Base-by-base conservation (phyloP, 2,888 invertebrate species). In the Hypomecis punctinalis region DNA sequence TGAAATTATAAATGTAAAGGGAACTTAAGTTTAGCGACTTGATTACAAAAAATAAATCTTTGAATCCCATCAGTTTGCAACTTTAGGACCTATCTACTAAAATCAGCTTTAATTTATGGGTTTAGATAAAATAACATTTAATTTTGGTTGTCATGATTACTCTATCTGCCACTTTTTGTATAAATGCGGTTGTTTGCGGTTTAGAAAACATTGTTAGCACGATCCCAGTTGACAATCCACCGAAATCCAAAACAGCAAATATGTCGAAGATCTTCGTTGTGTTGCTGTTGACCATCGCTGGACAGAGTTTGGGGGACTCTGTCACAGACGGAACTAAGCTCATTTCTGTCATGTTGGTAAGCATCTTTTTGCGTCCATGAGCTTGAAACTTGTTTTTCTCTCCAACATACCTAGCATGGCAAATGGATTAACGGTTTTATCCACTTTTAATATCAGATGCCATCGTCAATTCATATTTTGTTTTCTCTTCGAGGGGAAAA, bases 321-420 rank as follows among this genome's bases (percentile, higher is more conserved):
- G 52, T 52, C 6, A 52, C 52, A 52, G 23, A 10, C 36, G 40
- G 52, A 33, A 52, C 52, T 5, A 52, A 52, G 10, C 52, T 52
- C 0, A 52, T 52, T 40, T 52, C 52, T 10, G 40, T 40, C 23
- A 40, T 52, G 40, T 23, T 52, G 39, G 52, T 52, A 23, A 52
- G 52, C 9, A 36, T 3, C 6, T 49, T 49, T 35, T 11, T 6
- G 5, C n/a, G 5, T 5, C 6, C n/a, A 1, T 5, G 6, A 6
- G 36, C 10, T 5, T 10, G 6, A 35, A 10, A 8, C n/a, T n/a
- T n/a, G n/a, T n/a, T n/a, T n/a, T n/a, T n/a, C n/a, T n/a, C n/a
- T n/a, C n/a, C n/a, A n/a, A n/a, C n/a, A n/a, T n/a, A n/a, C n/a
- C n/a, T n/a, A n/a, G n/a, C n/a, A n/a, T n/a, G n/a, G n/a, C n/a